Base-by-base conservation (phyloP, 2,888 invertebrate species). In the Sphaeridia pumilis region DNA sequence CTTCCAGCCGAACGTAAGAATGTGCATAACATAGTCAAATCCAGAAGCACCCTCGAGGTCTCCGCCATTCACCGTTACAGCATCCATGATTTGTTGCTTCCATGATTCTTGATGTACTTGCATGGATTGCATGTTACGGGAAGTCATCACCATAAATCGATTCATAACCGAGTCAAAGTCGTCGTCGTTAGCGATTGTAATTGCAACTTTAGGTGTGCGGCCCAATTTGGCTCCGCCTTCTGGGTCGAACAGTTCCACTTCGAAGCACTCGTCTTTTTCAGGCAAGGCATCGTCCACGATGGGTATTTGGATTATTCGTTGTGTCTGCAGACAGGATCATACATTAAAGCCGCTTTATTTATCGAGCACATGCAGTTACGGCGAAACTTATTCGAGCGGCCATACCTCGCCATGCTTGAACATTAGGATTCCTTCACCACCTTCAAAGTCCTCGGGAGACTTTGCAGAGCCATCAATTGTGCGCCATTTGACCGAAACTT, bases 181-280 rank as follows among this genome's bases (percentile, higher is more conserved):
- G 64, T 76, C 75, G 63, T 76, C 76, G 59, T 74, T 75, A 34
- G 74, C 73, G 47, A 76, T 75, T 3, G 76, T 76, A 12, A 76
- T 70, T 21, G 73, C 73, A 21, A 71, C 70, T 56, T 71, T 68
- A 53, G 70, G 70, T n/a, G 71, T 67, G 44, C 68, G 67, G 24
- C 76, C 75, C 17, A 76, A 63, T 44, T 67, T 67, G 1, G 76
- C 75, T 7, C 78, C 73, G 4, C 71, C 72, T 27, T 67, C 64
- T 1, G 73, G 68, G 7, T 70, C 71, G 42, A 69, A 69, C 7
- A 76, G 63, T 56, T 75, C 75, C 20, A 79, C 67, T 61, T 76
- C 75, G 67, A 79, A 79, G 57, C 75, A 75, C 64, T 78, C 78
- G 65, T 77, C 77, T 67, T 78, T 78, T 64, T 78, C 78, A n/a